phyloP scores from a whole-genome alignment of 2,797 vertebrate species.

The Urophycis tenuis region DNA sequence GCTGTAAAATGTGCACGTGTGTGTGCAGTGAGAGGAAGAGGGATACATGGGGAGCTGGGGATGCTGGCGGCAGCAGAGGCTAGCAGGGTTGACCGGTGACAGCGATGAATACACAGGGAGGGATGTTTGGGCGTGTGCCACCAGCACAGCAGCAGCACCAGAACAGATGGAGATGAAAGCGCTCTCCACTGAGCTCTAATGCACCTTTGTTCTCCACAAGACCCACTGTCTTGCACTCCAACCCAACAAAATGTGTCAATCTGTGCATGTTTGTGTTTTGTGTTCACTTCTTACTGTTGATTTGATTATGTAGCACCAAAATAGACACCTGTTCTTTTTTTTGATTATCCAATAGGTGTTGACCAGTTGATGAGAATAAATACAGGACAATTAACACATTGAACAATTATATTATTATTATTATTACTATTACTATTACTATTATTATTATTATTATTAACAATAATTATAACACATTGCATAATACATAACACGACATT shows the following conservation, averaged over 20 bases:
- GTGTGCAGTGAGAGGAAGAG: not conserved
- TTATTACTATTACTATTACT: too few species aligned
- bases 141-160: not conserved
- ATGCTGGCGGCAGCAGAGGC: not conserved
- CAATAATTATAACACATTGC: too few species aligned
- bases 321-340: not conserved
- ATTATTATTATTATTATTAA: too few species aligned
- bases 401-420: too few species aligned
- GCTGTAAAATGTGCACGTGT: not conserved
- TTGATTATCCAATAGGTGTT: not conserved
- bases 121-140: not conserved
- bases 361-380: not conserved
- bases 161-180: constrained; percentile 1
- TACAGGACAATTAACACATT: not conserved
- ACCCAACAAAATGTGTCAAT: not conserved
- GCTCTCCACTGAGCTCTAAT: not conserved
- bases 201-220: not conserved
- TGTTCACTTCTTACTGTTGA: not conserved
- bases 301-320: not conserved
- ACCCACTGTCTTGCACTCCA: not conserved
- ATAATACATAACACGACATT: too few species aligned
- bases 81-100: not conserved
- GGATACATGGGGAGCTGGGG: not conserved
- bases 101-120: not conserved
- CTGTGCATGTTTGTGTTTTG: not conserved